Evolutionary conservation across 2,888 invertebrate genomes (phyloP).

Genomic region (Papilio gigon): DNA sequence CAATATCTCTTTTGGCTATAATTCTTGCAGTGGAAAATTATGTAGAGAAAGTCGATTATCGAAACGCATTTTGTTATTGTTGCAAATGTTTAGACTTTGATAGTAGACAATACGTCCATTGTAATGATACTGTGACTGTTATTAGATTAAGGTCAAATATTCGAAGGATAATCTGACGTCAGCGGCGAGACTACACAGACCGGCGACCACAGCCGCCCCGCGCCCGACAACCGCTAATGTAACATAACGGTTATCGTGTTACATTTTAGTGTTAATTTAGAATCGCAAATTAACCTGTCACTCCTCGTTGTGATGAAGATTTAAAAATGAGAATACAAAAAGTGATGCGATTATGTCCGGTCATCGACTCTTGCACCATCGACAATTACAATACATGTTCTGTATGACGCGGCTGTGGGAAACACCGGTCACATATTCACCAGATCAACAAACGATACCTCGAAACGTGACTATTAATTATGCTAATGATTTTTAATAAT

Average conservation of each 20-base stretch:
- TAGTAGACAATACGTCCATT: conserved; percentile 8
- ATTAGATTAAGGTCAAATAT: conserved; percentile 68
- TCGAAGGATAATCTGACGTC: conserved; percentile 68
- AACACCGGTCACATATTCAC: conserved; percentile 25
- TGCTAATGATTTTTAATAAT: conserved; percentile 35
- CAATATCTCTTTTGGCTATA: background rate
- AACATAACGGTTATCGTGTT: conserved; percentile 51
- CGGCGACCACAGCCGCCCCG: conserved; percentile 60
- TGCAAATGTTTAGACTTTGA: conserved; percentile 1
- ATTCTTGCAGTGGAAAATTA: background rate
- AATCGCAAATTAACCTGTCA: conserved; percentile 44
- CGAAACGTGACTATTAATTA: conserved; percentile 36
- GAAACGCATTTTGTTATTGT: conserved; percentile 11
- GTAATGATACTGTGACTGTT: conserved; percentile 53
- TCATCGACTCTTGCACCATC: conserved; percentile 57
- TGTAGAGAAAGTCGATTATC: background rate
- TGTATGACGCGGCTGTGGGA: conserved; percentile 42
- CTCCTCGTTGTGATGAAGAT: conserved; percentile 50
- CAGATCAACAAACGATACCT: conserved; percentile 22
- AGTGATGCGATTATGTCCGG: conserved; percentile 46
- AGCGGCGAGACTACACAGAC: conserved; percentile 58
- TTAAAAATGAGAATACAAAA: conserved; percentile 1
- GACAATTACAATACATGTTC: conserved; percentile 46
- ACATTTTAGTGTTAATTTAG: conserved; percentile 27
- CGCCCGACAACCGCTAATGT: conserved; percentile 54